A percentile compares a stretch with the other conserved stretches of the same genome.
Conservation (phyloP, 1,140 invertebrate species). For the Drosophila parabipectinata region DNA sequence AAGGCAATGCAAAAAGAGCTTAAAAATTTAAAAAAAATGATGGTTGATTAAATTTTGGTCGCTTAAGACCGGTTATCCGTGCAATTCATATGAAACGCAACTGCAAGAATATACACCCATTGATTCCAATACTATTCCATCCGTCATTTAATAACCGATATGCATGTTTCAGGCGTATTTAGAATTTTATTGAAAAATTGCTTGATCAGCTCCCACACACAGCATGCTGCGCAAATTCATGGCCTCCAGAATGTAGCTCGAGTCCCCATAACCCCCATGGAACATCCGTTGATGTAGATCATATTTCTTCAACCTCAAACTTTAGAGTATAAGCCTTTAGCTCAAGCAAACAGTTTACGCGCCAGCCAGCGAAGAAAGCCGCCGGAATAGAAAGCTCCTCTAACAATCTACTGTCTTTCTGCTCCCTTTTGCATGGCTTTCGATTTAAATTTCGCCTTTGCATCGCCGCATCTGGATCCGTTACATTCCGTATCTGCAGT, state of each 20-base stretch:
- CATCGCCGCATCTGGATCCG: neutral
- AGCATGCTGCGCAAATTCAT: neutral
- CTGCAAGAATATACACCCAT: neutral
- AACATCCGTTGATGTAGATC: conserved; percentile 16
- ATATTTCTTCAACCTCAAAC: conserved; percentile 1
- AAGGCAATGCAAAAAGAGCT: no score
- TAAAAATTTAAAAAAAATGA: no score
- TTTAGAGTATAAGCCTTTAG: conserved; percentile 31
- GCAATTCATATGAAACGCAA: neutral
- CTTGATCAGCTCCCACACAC: neutral
- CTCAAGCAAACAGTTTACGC: conserved; percentile 31
- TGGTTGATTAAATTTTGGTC: neutral
- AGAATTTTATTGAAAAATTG: neutral
- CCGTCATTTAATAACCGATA: neutral
- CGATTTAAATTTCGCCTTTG: neutral
- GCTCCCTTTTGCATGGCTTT: conserved; percentile 44
- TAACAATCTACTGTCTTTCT: conserved; percentile 20
- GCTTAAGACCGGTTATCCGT: neutral
- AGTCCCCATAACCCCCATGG: conserved; percentile 6
- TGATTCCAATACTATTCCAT: neutral
- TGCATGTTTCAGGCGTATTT: conserved; percentile 23
- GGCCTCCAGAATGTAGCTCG: conserved; percentile 2
- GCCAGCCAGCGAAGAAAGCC: conserved; percentile 16
- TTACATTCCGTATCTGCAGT: conserved; percentile 30
- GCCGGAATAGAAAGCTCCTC: conserved; percentile 5